phyloP scores from a whole-genome alignment of 2,113 vertebrate species.

The Perca flavescens region DNA sequence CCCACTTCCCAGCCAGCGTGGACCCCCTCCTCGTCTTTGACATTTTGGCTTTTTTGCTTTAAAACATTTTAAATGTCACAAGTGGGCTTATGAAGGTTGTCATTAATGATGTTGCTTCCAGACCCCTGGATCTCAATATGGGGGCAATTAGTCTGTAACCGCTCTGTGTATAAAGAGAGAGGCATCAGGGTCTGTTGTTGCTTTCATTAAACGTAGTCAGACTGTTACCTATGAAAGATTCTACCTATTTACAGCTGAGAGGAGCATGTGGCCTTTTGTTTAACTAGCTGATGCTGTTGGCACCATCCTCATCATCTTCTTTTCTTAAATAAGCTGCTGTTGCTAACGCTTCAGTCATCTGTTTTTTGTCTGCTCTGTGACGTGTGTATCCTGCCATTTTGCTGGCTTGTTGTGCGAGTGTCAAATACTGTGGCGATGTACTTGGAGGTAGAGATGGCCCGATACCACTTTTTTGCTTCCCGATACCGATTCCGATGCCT shows the following conservation, averaged over 20 bases:
- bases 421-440: not conserved
- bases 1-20: slow-evolving; percentile 36
- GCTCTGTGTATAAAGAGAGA: slow-evolving; percentile 43
- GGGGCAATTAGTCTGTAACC: slow-evolving; percentile 64
- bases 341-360: not conserved
- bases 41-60: slow-evolving; percentile 70
- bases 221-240: slow-evolving; percentile 45
- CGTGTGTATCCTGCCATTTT: not conserved
- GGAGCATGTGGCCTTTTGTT: slow-evolving; percentile 1
- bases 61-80: slow-evolving; percentile 75
- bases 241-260: slow-evolving; percentile 17
- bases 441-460: too few species aligned
- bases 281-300: not conserved
- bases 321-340: not conserved
- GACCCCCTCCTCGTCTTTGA: slow-evolving; percentile 67
- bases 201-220: slow-evolving; percentile 44
- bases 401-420: slow-evolving; percentile 1
- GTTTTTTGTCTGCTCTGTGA: not conserved
- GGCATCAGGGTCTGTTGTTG: slow-evolving; percentile 33
- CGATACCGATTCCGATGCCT: too few species aligned
- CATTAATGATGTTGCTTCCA: slow-evolving; percentile 61
- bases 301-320: not conserved
- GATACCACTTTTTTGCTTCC: too few species aligned
- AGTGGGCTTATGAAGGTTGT: slow-evolving; percentile 56
- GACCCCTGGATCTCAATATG: slow-evolving; percentile 67